phyloP scores from a whole-genome alignment of 2,888 invertebrate genomes.

The Antheraea assamensis region DNA sequence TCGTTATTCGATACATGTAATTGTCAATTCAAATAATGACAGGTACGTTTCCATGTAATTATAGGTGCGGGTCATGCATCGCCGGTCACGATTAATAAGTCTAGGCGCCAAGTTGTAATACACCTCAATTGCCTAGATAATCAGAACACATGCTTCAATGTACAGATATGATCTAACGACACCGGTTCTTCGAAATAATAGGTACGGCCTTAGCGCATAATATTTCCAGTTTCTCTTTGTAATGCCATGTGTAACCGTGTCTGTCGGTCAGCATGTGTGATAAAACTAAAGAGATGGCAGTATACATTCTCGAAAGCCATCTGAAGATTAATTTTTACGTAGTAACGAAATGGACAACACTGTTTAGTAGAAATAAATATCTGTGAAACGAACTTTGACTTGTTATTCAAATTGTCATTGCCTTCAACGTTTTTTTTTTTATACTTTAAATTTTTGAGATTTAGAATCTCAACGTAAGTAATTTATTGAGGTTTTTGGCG shows the following conservation, averaged over 20 bases:
- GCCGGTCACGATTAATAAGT: conserved; percentile 34
- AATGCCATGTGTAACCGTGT: not conserved
- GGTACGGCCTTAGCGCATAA: not conserved
- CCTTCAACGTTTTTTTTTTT: not conserved
- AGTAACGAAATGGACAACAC: not conserved
- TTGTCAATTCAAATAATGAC: not conserved
- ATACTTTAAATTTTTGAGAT: too few relatives aligned
- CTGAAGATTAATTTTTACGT: not conserved
- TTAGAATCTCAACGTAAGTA: too few relatives aligned
- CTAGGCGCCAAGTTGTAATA: conserved; percentile 38
- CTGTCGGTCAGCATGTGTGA: not conserved
- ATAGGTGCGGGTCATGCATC: conserved; percentile 38
- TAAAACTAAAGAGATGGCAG: not conserved
- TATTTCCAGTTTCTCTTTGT: not conserved
- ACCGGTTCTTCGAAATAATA: not conserved
- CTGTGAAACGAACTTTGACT: not conserved
- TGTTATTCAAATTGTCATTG: not conserved
- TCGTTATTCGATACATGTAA: not conserved
- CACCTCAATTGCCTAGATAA: conserved; percentile 32
- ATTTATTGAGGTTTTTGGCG: too few relatives aligned
- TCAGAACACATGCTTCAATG: conserved; percentile 31
- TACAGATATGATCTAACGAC: conserved; percentile 22
- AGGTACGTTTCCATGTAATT: conserved; percentile 31
- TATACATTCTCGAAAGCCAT: not conserved
- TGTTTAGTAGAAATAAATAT: not conserved